phyloP scores from a whole-genome alignment of 2,797 vertebrate species.

The Pyrrhura leucotis region DNA sequence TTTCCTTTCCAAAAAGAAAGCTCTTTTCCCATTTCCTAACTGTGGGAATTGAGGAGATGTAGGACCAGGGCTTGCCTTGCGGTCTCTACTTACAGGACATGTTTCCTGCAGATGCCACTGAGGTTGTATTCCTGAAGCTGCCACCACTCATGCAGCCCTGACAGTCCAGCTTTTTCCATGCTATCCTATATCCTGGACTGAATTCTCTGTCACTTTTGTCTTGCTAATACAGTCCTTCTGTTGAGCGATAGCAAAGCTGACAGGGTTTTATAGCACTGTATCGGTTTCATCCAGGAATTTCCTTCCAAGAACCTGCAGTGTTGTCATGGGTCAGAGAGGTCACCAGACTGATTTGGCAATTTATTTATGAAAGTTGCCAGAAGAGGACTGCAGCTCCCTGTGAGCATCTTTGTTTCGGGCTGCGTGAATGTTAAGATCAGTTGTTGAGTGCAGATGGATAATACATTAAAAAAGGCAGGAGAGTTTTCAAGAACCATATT shows the following conservation, averaged over 20 bases:
- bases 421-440: background rate
- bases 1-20: background rate
- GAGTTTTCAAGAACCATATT: background rate
- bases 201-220: background rate
- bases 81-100: background rate
- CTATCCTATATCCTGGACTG: background rate
- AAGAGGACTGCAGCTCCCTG: background rate
- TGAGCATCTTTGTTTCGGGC: constrained; percentile 18
- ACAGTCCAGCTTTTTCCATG: background rate
- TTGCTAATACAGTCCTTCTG: constrained; percentile 21
- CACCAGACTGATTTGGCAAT: constrained; percentile 44
- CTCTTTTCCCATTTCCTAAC: background rate
- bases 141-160: accelerated
- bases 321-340: constrained; percentile 37
- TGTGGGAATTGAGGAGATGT: background rate
- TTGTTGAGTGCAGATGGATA: constrained; percentile 41
- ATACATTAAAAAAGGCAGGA: background rate
- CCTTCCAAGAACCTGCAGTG: constrained; percentile 19
- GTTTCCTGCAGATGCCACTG: background rate
- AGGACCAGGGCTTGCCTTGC: background rate
- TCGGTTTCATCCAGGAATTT: constrained; percentile 36
- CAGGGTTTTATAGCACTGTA: background rate
- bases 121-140: background rate
- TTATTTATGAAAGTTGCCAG: constrained; percentile 16
- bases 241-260: background rate